phyloP scores from a whole-genome alignment of 2,113 vertebrate species.

The Bolborhynchus lineola region DNA sequence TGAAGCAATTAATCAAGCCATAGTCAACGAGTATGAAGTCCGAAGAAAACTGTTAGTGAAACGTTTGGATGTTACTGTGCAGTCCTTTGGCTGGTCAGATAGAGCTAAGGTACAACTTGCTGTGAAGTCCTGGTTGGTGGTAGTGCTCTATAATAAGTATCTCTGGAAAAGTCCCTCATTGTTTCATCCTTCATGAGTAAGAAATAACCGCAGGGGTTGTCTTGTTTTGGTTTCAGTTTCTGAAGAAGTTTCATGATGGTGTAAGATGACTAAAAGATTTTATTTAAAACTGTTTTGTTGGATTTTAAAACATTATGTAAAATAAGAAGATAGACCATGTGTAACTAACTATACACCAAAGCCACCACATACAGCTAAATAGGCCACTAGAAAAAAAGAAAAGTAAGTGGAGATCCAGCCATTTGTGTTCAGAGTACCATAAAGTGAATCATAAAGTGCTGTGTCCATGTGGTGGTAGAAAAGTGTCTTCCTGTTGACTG shows the following conservation, averaged over 20 bases:
- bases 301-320: background rate
- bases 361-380: background rate
- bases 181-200: background rate
- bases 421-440: background rate
- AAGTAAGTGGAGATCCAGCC: background rate
- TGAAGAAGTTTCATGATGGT: background rate
- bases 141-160: background rate
- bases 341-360: background rate
- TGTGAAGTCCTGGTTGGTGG: background rate
- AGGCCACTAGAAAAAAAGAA: background rate
- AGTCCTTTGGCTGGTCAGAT: constrained; percentile 98
- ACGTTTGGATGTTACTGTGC: constrained; percentile 95
- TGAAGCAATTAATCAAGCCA: constrained; percentile 95
- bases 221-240: background rate
- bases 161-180: background rate
- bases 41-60: constrained; percentile 95
- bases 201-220: background rate
- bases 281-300: background rate
- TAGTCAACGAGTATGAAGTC: constrained; percentile 95
- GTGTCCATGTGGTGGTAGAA: background rate
- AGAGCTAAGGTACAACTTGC: constrained; percentile 88
- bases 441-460: background rate
- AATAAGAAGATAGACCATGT: background rate
- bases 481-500: background rate
- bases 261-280: background rate